phyloP scores from a whole-genome alignment of 2,797 vertebrate species.

The Oryzias dopingdopingensis region DNA sequence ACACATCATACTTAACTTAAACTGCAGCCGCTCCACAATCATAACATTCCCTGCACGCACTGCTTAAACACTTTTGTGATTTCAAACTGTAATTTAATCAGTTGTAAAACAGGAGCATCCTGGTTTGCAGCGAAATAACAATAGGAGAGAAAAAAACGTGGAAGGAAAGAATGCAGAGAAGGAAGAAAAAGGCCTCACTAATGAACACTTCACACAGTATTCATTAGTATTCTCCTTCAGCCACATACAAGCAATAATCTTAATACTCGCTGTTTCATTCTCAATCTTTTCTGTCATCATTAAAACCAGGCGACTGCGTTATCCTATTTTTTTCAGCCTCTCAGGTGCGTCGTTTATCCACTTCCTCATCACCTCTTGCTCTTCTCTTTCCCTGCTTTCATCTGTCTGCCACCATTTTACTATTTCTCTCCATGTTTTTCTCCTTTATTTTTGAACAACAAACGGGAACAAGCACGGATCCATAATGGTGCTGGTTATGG shows the following conservation, averaged over 20 bases:
- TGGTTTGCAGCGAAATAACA: not conserved
- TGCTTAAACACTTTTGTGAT: not conserved
- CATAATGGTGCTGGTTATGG: too few relatives aligned
- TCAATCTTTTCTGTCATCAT: slow-evolving; percentile 9
- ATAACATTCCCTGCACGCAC: slow-evolving; percentile 19
- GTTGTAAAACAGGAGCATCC: slow-evolving; percentile 19
- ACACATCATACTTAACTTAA: slow-evolving; percentile 15
- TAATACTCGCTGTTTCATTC: slow-evolving; percentile 10
- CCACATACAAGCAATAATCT: slow-evolving; percentile 32
- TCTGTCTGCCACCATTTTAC: not conserved
- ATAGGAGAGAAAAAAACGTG: slow-evolving; percentile 1
- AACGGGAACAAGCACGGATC: too few relatives aligned
- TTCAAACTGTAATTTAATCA: slow-evolving; percentile 15
- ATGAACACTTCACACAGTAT: slow-evolving; percentile 38
- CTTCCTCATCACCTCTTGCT: slow-evolving; percentile 11
- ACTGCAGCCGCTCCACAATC: slow-evolving; percentile 29
- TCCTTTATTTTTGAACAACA: too few relatives aligned
- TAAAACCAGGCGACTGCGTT: slow-evolving; percentile 3
- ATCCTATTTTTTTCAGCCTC: slow-evolving; percentile 4
- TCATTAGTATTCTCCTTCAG: slow-evolving; percentile 41
- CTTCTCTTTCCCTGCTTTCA: not conserved
- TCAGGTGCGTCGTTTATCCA: slow-evolving; percentile 8
- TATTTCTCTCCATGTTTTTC: not conserved
- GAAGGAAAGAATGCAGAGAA: slow-evolving; percentile 5
- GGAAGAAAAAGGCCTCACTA: slow-evolving; percentile 7